Base-by-base conservation (phyloP, 2,888 invertebrate species). In the Tetanocera ferruginea region DNA sequence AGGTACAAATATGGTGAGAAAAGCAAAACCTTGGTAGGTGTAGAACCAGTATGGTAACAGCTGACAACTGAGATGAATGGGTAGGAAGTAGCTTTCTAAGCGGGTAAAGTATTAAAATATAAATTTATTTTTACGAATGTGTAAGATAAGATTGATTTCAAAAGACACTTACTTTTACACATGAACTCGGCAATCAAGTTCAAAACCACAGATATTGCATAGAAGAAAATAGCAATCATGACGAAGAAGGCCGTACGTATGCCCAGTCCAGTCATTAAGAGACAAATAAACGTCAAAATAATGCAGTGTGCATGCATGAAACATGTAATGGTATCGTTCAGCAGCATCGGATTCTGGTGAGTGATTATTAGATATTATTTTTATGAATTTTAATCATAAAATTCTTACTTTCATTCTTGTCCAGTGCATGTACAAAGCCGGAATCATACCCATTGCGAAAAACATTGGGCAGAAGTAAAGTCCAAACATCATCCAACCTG, bases 1-100 rank as follows among this genome's bases (percentile, higher is more conserved):
- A 0, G 94, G 93, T 23, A 93, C 90, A 81, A 94, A 92, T n/a
- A 91, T 90, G 49, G 89, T 88, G 9, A 91, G 88, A 14, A 91
- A 87, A 9, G 86, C 87, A 81, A 91, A 89, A 51, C 90, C 86
- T 70, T 91, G 83, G 82, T 92, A 93, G 1, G 91, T 86, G 49
- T 90, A 89, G 78, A 91, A 88, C 55, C 91, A 84, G 73, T 89
- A 87, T 1, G 92, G 91, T 28, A 91, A 72, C 0, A 91, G 70
- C 79, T 89, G 86, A 83, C 88, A 84, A 81, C 88, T 3, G 60
- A 91, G 78, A 79, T 90, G 90, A 3, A 86, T 82, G 1, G 84
- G 81, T 23, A 89, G 84, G 84, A 86, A 88, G 78, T 84, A 84
- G 19, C 83, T 82, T 43, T 84, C 89, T 89, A 43, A 3, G 34